phyloP scores from a whole-genome alignment of 2,113 vertebrate species.

The Psittacara wagleri region DNA sequence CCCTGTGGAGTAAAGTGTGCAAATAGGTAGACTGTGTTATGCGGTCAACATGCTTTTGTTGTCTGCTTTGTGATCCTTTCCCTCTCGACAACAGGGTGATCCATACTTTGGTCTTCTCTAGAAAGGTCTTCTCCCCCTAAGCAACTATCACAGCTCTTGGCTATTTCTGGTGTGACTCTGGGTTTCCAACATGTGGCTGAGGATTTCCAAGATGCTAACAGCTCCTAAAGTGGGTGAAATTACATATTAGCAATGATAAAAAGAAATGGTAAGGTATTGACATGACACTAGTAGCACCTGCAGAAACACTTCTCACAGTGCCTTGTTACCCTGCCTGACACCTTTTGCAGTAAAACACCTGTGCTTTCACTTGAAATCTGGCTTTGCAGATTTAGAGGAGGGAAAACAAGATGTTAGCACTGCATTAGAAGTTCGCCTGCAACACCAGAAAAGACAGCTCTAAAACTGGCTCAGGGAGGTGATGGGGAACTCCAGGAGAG shows the following conservation, averaged over 20 bases:
- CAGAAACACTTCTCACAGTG: fast-evolving
- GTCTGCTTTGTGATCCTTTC: neutral
- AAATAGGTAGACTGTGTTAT: neutral
- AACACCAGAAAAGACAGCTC: neutral
- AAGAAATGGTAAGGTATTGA: neutral
- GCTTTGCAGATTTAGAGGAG: neutral
- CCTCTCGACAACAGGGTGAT: neutral
- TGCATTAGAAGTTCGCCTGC: neutral
- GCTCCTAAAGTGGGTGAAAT: neutral
- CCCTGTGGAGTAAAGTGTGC: neutral
- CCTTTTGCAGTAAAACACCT: neutral
- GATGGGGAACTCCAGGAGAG: neutral
- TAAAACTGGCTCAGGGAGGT: neutral
- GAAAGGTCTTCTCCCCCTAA: neutral
- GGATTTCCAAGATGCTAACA: neutral
- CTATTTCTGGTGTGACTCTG: neutral
- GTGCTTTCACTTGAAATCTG: neutral
- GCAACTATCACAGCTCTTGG: fast-evolving
- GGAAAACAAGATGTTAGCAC: neutral
- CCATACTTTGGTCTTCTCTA: neutral
- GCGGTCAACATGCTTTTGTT: neutral
- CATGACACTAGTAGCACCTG: neutral
- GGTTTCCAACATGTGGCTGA: neutral
- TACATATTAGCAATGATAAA: neutral
- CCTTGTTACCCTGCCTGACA: neutral